A percentile compares a stretch with the other conserved stretches of the same genome.
Evolutionary conservation across 2,113 vertebrate genomes (phyloP).

Genomic region (Archilochus colubris): DNA sequence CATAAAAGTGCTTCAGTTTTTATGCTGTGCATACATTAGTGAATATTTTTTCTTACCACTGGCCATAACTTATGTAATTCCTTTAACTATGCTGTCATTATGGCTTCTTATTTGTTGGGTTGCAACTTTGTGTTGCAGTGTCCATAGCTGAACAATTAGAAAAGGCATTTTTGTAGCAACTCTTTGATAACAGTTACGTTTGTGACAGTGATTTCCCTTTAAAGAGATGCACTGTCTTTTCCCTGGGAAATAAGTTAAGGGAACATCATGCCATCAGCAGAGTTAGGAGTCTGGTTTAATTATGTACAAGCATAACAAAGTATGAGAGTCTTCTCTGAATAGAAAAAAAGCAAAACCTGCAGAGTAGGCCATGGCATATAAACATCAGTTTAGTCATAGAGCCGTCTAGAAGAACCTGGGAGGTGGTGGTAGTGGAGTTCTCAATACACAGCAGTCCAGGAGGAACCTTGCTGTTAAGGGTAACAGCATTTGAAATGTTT

Average conservation of each 20-base stretch:
- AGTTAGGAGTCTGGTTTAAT: neutral
- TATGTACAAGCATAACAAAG: neutral
- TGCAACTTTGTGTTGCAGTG: neutral
- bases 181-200: neutral
- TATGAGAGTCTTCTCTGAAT: neutral
- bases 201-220: neutral
- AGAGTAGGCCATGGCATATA: neutral
- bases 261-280: neutral
- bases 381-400: neutral
- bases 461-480: neutral
- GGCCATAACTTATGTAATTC: neutral
- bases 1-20: neutral
- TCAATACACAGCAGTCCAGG: neutral
- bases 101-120: neutral
- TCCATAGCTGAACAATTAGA: neutral
- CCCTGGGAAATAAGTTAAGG: neutral
- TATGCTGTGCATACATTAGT: neutral
- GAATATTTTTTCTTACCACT: neutral
- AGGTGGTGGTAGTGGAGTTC: neutral
- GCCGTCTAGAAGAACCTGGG: neutral
- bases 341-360: fast-evolving
- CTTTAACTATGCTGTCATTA: neutral
- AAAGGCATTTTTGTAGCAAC: neutral
- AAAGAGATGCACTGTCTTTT: neutral
- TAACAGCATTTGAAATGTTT: neutral